Conservation (phyloP, 2,113 vertebrate genomes). For the Sprattus sprattus region DNA sequence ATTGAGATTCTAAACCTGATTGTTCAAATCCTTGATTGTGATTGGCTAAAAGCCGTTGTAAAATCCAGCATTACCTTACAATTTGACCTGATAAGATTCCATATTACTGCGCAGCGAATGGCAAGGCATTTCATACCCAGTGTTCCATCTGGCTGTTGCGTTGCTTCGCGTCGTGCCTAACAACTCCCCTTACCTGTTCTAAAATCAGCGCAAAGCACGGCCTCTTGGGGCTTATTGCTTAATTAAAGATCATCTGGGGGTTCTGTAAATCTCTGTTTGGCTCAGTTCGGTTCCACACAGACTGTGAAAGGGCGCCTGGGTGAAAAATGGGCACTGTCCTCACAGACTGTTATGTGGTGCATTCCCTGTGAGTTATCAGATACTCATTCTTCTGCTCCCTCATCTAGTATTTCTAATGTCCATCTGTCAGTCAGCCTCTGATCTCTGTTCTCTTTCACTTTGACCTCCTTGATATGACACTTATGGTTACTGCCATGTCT, state of each 20-base stretch:
- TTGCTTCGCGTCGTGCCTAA: no score
- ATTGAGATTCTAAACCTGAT: not conserved
- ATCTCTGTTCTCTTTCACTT: not conserved
- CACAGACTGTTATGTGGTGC: not conserved
- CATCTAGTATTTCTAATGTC: slow-evolving; percentile 43
- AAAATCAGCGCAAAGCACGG: no score
- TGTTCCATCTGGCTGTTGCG: no score
- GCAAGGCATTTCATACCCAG: no score
- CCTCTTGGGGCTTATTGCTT: no score
- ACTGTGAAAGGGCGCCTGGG: not conserved
- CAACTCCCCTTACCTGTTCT: no score
- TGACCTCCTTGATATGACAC: not conserved
- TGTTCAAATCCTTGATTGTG: no score
- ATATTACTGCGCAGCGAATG: no score
- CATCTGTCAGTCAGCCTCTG: slow-evolving; percentile 45
- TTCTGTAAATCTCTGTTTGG: not conserved
- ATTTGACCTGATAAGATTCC: no score
- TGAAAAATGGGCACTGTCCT: not conserved
- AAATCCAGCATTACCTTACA: no score
- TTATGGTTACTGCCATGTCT: not conserved
- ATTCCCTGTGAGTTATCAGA: not conserved
- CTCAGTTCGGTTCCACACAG: not conserved
- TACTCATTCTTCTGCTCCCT: not conserved
- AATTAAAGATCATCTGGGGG: no score
- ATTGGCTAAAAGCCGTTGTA: no score